These are phyloP conservation scores for Osedax frankpressi DNA, from an alignment of 2,888 invertebrate species.

Conservation along the genomic window DNA sequence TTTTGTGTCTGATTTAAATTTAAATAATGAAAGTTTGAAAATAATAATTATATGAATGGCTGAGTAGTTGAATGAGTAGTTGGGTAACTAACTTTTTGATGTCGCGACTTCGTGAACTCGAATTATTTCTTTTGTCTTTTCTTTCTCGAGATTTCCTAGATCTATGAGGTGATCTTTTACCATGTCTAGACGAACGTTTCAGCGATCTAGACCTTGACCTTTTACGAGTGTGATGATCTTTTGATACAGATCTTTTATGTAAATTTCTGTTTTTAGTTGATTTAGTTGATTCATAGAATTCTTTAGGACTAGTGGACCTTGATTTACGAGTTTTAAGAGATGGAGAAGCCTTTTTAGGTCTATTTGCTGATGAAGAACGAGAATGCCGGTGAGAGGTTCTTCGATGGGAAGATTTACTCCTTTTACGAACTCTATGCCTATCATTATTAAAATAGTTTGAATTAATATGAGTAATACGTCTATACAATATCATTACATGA, in stretches of 20 bases:
- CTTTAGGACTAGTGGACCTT: not conserved
- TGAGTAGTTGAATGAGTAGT: not conserved
- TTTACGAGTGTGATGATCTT: too few relatives aligned
- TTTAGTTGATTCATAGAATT: not conserved
- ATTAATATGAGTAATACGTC: too few relatives aligned
- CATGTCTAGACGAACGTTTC: not conserved
- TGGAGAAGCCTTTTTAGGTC: not conserved
- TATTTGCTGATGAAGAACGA: not conserved
- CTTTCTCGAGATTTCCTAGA: not conserved
- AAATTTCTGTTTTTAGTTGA: not conserved
- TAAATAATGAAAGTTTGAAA: not conserved
- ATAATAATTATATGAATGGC: too few relatives aligned
- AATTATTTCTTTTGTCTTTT: not conserved
- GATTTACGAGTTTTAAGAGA: not conserved
- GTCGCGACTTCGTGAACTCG: not conserved
- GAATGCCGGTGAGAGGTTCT: too few relatives aligned
- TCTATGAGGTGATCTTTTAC: not conserved
- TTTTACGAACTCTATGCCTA: too few relatives aligned
- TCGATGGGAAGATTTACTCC: too few relatives aligned
- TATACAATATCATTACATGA: too few relatives aligned
- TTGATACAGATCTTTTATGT: not conserved
- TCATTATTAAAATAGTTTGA: too few relatives aligned
- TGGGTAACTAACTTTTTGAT: not conserved
- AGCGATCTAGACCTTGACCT: not conserved
- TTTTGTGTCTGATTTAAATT: not conserved